These are phyloP conservation scores for Atrina japonica DNA, from an alignment of 2,888 invertebrate species.

Conservation along the genomic window DNA sequence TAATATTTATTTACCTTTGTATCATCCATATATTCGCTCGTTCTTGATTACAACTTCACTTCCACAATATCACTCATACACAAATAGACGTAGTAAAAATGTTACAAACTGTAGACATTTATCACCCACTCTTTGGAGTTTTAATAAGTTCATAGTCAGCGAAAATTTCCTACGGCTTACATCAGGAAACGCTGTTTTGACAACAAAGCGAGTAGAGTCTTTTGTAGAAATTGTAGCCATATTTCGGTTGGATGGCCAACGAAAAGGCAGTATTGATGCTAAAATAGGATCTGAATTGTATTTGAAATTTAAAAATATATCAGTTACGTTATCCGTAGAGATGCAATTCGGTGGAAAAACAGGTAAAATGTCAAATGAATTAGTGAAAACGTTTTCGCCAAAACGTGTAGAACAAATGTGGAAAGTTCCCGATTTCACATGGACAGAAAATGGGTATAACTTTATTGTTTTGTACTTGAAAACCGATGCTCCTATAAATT, in stretches of 20 bases:
- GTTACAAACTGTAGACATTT: too few species aligned
- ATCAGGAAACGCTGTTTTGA: too few species aligned
- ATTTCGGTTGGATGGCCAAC: too few species aligned
- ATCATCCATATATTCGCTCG: slow-evolving; percentile 44
- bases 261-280: background rate
- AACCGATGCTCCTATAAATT: slow-evolving; percentile 32
- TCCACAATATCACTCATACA: slow-evolving; percentile 56
- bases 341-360: slow-evolving; percentile 23
- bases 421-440: slow-evolving; percentile 53
- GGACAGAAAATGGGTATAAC: slow-evolving; percentile 46
- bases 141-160: too few species aligned
- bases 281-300: slow-evolving; percentile 51
- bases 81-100: too few species aligned
- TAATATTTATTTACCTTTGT: slow-evolving; percentile 55
- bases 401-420: slow-evolving; percentile 42
- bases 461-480: slow-evolving; percentile 39
- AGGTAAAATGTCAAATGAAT: slow-evolving; percentile 4
- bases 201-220: too few species aligned
- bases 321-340: slow-evolving; percentile 31
- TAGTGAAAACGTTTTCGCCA: slow-evolving; percentile 40
- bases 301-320: slow-evolving; percentile 32
- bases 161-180: too few species aligned
- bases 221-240: too few species aligned
- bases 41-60: slow-evolving; percentile 53
- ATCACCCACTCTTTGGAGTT: too few species aligned